These are phyloP conservation scores for Caenorhabditis briggsae DNA, from an alignment of 1,140 invertebrate species.

Conservation along the genomic window DNA sequence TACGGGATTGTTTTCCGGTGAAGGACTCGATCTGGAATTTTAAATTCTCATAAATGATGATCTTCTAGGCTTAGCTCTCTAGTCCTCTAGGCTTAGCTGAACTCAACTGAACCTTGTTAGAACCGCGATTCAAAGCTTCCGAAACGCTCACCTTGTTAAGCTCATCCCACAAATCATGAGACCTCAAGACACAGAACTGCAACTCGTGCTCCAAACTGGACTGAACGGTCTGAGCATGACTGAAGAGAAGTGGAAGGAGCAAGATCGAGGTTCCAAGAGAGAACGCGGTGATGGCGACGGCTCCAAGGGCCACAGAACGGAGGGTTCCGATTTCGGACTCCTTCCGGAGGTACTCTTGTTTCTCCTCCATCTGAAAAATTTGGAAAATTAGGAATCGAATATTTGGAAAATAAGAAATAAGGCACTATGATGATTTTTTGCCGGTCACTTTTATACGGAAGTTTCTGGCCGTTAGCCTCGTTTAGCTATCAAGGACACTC, in stretches of 20 bases:
- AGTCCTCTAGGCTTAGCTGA: too few relatives aligned
- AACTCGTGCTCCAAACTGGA: slow-evolving; percentile 12
- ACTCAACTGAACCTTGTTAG: too few relatives aligned
- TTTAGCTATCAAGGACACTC: slow-evolving; percentile 7
- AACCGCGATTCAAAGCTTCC: background rate
- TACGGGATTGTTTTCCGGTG: slow-evolving; percentile 29
- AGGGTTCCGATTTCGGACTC: slow-evolving; percentile 39
- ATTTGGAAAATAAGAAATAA: background rate
- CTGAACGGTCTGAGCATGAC: slow-evolving; percentile 32
- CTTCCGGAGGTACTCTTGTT: slow-evolving; percentile 52
- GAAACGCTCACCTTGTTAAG: background rate
- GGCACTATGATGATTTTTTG: background rate
- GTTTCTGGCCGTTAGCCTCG: background rate
- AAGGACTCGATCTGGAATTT: slow-evolving; percentile 10
- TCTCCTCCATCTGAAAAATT: slow-evolving; percentile 40
- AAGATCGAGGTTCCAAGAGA: slow-evolving; percentile 35
- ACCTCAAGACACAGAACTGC: slow-evolving; percentile 47
- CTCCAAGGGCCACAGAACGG: slow-evolving; percentile 1
- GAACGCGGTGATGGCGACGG: slow-evolving; percentile 38
- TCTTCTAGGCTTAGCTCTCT: background rate
- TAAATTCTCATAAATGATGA: too few relatives aligned
- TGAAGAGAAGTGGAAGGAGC: slow-evolving; percentile 44
- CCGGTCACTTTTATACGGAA: slow-evolving; percentile 17
- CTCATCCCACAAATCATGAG: slow-evolving; percentile 52
- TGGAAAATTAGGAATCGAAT: background rate